phyloP scores from a whole-genome alignment of 1,140 invertebrate genomes.

The Brachionus sp. region DNA sequence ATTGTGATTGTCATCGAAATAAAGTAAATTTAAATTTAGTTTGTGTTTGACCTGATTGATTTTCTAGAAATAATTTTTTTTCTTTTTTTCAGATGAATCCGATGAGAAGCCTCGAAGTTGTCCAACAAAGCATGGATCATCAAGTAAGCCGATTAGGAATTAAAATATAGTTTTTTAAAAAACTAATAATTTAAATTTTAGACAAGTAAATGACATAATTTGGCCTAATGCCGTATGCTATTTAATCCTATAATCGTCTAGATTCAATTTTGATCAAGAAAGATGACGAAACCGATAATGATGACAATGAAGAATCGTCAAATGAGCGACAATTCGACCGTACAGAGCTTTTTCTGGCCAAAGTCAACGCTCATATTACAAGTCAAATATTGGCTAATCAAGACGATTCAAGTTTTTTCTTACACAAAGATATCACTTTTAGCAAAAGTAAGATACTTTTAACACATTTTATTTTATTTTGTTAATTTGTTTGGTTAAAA shows the following conservation, averaged over 20 bases:
- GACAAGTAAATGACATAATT: background rate
- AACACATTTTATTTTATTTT: background rate
- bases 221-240: background rate
- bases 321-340: background rate
- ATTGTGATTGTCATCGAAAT: background rate
- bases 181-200: background rate
- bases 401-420: conserved; percentile 13
- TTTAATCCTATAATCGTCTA: background rate
- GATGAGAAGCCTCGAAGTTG: background rate
- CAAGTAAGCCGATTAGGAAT: background rate
- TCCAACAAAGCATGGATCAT: background rate
- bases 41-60: background rate
- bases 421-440: conserved; percentile 34
- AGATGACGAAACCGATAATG: background rate
- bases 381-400: conserved; percentile 34
- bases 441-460: conserved; percentile 18
- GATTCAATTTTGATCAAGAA: background rate
- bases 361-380: conserved; percentile 35
- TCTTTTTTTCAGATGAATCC: no score
- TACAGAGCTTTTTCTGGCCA: conserved; percentile 10
- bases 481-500: background rate
- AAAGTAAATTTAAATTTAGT: background rate
- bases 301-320: background rate
- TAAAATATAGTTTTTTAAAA: background rate
- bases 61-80: background rate